Evolutionary conservation across 2,888 invertebrate genomes (phyloP), one percentile per base, ranked within the genome.

Genomic region (Watsonalla binaria): DNA sequence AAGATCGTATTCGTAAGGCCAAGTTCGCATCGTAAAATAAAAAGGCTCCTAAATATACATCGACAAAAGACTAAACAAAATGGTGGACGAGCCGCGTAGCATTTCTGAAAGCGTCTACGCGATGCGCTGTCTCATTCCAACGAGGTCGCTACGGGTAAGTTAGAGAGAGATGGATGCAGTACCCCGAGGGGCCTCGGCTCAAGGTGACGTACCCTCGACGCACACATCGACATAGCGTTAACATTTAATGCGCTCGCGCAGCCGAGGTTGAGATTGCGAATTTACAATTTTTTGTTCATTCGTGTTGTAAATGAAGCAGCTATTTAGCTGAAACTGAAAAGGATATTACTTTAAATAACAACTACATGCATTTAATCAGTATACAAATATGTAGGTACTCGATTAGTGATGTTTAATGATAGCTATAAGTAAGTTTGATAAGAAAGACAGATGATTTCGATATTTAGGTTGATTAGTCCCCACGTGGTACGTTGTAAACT

Each of bases 51-150:
- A 69, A 67, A 70, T 72, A 81, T 80, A 79, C 78, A 78, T 76
- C 78, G 72, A 82, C 77, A 79, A 83, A 82, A 80, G 74, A 78
- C 78, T 76, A 71, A 76, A 82, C 86, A 89, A 90, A 80, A 90
- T 89, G 89, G 89, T 88, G 70, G 82, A 61, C 69, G 72, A 74
- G 73, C 74, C 80, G 84, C 87, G 88, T 88, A 88, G 88, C 88
- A 79, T 83, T 82, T 87, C 89, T 86, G 89, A 89, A 90, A 90
- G 89, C 89, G 86, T 86, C 87, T 88, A 87, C 89, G 87, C 77
- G 71, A 68, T 61, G 68, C 55, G 45, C 62, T 62, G 67, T 87
- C 87, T 71, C 80, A 58, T 58, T 87, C 80, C 51, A 62, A 52
- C 78, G 66, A 53, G 57, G 63, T 62, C 57, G 81, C 81, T 84